A percentile compares a stretch with the other conserved stretches of the same genome.
Evolutionary conservation across 2,797 vertebrate species (phyloP).

Genomic region (Graptemys geographica): DNA sequence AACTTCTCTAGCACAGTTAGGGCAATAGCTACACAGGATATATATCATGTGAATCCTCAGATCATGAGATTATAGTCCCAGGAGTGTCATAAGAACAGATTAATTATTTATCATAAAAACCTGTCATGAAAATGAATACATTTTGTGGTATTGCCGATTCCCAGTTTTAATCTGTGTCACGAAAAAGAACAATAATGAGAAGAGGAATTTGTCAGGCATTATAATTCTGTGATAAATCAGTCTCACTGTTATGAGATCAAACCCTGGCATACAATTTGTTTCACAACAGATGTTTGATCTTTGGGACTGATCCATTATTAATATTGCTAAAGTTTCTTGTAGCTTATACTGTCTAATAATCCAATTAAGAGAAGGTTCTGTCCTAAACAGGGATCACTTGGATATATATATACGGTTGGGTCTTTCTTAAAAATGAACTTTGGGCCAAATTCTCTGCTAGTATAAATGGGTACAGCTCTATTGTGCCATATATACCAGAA

Average conservation of each 20-base stretch:
- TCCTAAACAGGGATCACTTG: background rate
- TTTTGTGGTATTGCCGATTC: background rate
- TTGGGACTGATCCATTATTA: background rate
- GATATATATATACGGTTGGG: background rate
- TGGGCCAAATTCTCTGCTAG: background rate
- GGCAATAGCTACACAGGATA: background rate
- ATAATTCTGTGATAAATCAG: background rate
- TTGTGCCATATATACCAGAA: background rate
- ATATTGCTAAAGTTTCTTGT: slow-evolving; percentile 10
- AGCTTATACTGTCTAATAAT: background rate
- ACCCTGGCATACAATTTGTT: slow-evolving; percentile 2
- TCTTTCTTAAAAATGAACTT: background rate
- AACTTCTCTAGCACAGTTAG: background rate
- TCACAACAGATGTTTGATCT: slow-evolving; percentile 13
- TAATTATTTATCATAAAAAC: background rate
- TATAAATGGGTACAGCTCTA: too few relatives aligned
- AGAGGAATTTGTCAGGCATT: background rate
- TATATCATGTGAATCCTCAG: background rate
- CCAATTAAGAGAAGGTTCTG: background rate
- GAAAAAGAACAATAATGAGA: background rate
- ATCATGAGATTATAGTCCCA: background rate
- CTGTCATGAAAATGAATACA: background rate
- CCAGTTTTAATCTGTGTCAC: background rate
- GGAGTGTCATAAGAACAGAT: background rate
- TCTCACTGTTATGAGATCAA: background rate